A percentile compares a stretch with the other conserved stretches of the same genome.
phyloP scores from a whole-genome alignment of 2,113 vertebrate species.

The Micromys minutus region DNA sequence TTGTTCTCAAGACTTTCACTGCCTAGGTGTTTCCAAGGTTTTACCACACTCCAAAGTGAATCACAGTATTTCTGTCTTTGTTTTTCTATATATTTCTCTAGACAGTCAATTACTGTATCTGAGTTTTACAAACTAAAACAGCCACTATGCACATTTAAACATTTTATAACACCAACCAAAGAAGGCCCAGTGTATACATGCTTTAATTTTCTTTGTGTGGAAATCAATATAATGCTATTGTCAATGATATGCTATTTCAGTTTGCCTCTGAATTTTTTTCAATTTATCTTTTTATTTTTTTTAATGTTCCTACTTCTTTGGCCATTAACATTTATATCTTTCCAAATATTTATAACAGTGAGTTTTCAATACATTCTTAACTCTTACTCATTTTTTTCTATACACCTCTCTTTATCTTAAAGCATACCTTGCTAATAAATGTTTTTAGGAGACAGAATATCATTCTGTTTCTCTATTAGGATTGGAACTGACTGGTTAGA shows the following conservation, averaged over 20 bases:
- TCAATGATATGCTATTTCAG: background rate
- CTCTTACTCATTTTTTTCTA: background rate
- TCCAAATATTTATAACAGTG: background rate
- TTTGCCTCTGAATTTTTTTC: background rate
- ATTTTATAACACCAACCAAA: background rate
- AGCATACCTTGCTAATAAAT: background rate
- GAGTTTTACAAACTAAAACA: background rate
- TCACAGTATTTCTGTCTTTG: background rate
- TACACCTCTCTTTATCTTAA: background rate
- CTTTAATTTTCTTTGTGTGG: background rate
- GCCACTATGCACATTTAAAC: background rate
- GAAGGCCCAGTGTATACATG: background rate
- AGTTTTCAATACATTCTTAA: background rate
- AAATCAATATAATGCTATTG: background rate
- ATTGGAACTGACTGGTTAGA: background rate
- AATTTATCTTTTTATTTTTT: background rate
- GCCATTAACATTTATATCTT: background rate
- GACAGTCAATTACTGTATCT: background rate
- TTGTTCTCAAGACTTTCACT: background rate
- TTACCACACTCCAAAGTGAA: background rate
- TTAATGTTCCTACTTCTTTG: background rate
- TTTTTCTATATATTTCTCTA: background rate
- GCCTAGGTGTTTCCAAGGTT: background rate
- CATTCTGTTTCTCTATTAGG: background rate
- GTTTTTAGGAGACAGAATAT: background rate